A percentile compares a stretch with the other conserved stretches of the same genome.
Evolutionary conservation across 53 echinoderm and acorn worm species (phyloP).

Genomic region (Arbacia lixula): DNA sequence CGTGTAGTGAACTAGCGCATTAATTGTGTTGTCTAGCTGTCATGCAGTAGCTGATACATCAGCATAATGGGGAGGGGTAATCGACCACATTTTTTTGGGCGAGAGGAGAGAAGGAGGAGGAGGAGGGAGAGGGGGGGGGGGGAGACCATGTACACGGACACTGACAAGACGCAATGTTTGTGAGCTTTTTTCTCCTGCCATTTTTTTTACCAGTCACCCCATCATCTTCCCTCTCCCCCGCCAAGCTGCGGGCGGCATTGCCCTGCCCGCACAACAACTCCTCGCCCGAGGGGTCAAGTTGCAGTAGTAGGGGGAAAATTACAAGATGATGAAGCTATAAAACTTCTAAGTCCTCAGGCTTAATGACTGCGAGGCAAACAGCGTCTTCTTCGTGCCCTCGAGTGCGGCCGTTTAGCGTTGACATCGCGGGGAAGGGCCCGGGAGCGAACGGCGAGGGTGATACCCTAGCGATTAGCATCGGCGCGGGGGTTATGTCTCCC

Average conservation of each 20-base stretch:
- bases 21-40: not conserved
- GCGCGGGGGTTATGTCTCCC: constrained; percentile 26
- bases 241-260: not conserved
- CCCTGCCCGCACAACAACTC: constrained; percentile 14
- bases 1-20: not conserved
- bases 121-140: not conserved
- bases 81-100: not conserved
- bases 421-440: not conserved
- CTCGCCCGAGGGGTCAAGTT: constrained; percentile 39
- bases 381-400: constrained; percentile 20
- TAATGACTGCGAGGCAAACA: constrained; percentile 48
- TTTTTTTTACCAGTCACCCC: not conserved
- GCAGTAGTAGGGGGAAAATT: constrained; percentile 49
- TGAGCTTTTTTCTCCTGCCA: not conserved
- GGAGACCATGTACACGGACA: not conserved
- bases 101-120: not conserved
- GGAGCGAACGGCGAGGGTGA: constrained; percentile 33
- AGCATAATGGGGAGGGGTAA: not conserved
- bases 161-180: not conserved
- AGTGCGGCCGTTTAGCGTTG: constrained; percentile 33
- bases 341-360: constrained; percentile 58
- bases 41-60: constrained; percentile 1
- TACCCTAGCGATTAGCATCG: constrained; percentile 44
- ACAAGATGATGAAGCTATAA: constrained; percentile 48
- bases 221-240: not conserved